A percentile compares a stretch with the other conserved stretches of the same genome.
These are phyloP conservation scores for Cottoperca gobio DNA, from an alignment of 2,797 vertebrate species.

Conservation along the genomic window DNA sequence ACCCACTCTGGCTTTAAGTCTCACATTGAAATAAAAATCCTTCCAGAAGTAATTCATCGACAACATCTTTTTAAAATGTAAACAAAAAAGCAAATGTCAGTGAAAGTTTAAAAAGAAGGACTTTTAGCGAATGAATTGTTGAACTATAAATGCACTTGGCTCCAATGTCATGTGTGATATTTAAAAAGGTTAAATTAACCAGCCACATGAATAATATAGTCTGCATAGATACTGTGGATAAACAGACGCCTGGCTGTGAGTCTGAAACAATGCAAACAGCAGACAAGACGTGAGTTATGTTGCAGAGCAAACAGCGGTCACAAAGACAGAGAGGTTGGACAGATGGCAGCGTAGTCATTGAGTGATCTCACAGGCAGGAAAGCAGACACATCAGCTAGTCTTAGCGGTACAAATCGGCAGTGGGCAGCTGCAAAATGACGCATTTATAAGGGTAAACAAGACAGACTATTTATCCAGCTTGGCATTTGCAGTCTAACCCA, in stretches of 20 bases:
- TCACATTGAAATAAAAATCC: background rate
- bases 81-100: slow-evolving; percentile 21
- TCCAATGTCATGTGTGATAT: slow-evolving; percentile 41
- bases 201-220: slow-evolving; percentile 41
- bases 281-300: slow-evolving; percentile 38
- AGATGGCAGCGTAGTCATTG: slow-evolving; percentile 58
- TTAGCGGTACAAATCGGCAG: slow-evolving; percentile 37
- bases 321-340: slow-evolving; percentile 45
- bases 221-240: slow-evolving; percentile 39
- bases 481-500: slow-evolving; percentile 29
- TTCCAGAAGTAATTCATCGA: background rate
- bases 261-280: slow-evolving; percentile 21
- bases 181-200: slow-evolving; percentile 52
- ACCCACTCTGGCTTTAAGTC: background rate
- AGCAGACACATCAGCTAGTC: slow-evolving; percentile 33
- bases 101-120: background rate
- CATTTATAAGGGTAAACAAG: slow-evolving; percentile 41
- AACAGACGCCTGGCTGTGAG: slow-evolving; percentile 25
- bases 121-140: slow-evolving; percentile 9
- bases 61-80: too few relatives aligned
- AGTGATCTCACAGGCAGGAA: slow-evolving; percentile 35
- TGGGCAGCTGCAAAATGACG: slow-evolving; percentile 44
- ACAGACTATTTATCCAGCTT: slow-evolving; percentile 44
- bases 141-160: slow-evolving; percentile 11
- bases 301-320: slow-evolving; percentile 37